phyloP scores from a whole-genome alignment of 2,888 invertebrate genomes.

The Cosmia trapezina region DNA sequence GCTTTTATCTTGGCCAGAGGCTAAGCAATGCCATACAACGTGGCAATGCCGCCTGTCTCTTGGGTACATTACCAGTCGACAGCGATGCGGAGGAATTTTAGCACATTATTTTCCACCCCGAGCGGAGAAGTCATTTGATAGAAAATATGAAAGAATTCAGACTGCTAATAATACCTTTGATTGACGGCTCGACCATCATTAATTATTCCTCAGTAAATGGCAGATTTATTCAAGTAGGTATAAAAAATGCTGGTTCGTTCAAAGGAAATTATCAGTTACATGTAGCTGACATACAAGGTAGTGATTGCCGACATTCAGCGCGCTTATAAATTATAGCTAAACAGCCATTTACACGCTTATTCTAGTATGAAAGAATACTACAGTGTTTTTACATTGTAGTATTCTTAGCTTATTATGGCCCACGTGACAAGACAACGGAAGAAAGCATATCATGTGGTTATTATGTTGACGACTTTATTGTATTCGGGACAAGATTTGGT shows the following conservation, averaged over 20 bases:
- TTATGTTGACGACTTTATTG: slow-evolving; percentile 13
- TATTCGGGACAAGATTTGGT: not conserved
- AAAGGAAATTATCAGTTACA: slow-evolving; percentile 35
- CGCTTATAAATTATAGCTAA: slow-evolving; percentile 28
- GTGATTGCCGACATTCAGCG: slow-evolving; percentile 11
- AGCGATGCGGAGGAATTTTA: too few relatives aligned
- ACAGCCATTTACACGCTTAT: slow-evolving; percentile 21
- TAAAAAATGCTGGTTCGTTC: slow-evolving; percentile 22
- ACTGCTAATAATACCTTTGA: slow-evolving; percentile 65
- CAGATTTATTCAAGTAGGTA: slow-evolving; percentile 24
- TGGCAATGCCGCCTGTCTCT: too few relatives aligned
- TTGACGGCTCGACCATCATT: slow-evolving; percentile 35
- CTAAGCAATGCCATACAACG: too few relatives aligned
- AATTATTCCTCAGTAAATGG: slow-evolving; percentile 32
- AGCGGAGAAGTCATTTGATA: too few relatives aligned
- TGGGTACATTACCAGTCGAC: too few relatives aligned
- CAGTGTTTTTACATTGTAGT: not conserved
- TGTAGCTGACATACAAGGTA: slow-evolving; percentile 17
- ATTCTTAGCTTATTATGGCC: not conserved
- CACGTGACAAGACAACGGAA: not conserved
- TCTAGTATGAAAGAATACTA: slow-evolving; percentile 35
- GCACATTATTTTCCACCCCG: too few relatives aligned
- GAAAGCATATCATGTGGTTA: slow-evolving; percentile 2
- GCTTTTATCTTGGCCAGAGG: too few relatives aligned
- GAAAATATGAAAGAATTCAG: slow-evolving; percentile 55